Conservation (phyloP, 1,140 invertebrate genomes). For the Dryas iulia region DNA sequence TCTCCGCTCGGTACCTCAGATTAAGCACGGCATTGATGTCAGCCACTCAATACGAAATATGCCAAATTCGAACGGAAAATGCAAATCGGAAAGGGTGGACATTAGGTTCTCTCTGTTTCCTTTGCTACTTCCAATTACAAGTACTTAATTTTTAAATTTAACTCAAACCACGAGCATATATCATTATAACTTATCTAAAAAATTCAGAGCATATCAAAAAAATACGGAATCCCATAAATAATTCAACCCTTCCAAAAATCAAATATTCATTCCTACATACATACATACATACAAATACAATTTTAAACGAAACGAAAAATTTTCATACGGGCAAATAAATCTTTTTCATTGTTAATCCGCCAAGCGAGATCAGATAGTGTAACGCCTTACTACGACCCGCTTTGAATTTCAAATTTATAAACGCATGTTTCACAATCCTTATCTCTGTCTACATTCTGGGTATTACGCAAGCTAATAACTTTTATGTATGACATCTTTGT, state of each 20-base stretch:
- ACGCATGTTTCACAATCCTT: slow-evolving; percentile 36
- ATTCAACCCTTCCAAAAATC: background rate
- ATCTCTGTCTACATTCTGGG: slow-evolving; percentile 26
- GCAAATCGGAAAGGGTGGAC: no score
- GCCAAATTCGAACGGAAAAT: no score
- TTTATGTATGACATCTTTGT: slow-evolving; percentile 22
- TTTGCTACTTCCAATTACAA: no score
- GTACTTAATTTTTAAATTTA: no score
- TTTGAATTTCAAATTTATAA: slow-evolving; percentile 42
- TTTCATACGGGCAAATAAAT: background rate
- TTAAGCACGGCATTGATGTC: no score
- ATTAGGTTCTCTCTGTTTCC: no score
- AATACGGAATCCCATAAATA: no score
- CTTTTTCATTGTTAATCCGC: slow-evolving; percentile 20
- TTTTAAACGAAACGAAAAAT: background rate
- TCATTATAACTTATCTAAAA: background rate
- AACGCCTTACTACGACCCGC: slow-evolving; percentile 26
- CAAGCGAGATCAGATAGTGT: slow-evolving; percentile 28
- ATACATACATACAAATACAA: background rate
- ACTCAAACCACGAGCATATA: no score
- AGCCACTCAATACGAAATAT: no score
- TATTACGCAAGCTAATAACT: slow-evolving; percentile 29
- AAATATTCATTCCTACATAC: background rate
- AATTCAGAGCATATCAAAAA: no score
- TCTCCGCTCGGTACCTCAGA: no score